Conservation (phyloP, 1,140 invertebrate species). For the Phenacoccus solenopsis region DNA sequence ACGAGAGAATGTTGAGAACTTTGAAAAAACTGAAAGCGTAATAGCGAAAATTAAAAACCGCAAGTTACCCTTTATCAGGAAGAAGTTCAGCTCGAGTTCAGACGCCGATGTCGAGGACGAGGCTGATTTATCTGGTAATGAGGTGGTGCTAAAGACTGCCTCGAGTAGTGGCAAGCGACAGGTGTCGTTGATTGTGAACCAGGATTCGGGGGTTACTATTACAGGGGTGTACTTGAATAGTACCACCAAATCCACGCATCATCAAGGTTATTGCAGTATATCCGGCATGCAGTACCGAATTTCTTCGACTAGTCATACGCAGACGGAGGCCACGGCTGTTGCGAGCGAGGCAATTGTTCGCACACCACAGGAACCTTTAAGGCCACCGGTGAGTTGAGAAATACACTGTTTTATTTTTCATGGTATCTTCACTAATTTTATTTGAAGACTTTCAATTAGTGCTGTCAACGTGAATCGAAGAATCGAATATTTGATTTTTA, state of each 20-base stretch:
- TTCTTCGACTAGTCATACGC: conserved; percentile 57
- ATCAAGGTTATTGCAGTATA: conserved; percentile 68
- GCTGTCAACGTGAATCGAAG: no score
- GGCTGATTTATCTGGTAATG: conserved; percentile 32
- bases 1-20: conserved; percentile 24
- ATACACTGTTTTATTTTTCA: neutral
- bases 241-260: conserved; percentile 55
- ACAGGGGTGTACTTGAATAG: conserved; percentile 64
- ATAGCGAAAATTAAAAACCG: conserved; percentile 4
- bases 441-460: no score
- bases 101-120: conserved; percentile 34
- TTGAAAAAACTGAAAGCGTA: conserved; percentile 24
- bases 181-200: conserved; percentile 30
- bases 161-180: conserved; percentile 17
- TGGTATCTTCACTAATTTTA: neutral
- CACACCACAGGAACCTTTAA: conserved; percentile 11
- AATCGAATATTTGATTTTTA: no score
- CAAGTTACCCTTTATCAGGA: neutral
- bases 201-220: conserved; percentile 74
- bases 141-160: conserved; percentile 28
- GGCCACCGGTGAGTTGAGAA: conserved; percentile 1
- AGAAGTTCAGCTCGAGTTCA: conserved; percentile 10
- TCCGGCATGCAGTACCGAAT: conserved; percentile 71
- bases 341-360: conserved; percentile 42
- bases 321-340: conserved; percentile 61